Percentiles rank a stretch among this genome's conserved stretches.
Evolutionary conservation across 2,113 vertebrate species (phyloP).

Genomic region (Lophotis ruficrista): DNA sequence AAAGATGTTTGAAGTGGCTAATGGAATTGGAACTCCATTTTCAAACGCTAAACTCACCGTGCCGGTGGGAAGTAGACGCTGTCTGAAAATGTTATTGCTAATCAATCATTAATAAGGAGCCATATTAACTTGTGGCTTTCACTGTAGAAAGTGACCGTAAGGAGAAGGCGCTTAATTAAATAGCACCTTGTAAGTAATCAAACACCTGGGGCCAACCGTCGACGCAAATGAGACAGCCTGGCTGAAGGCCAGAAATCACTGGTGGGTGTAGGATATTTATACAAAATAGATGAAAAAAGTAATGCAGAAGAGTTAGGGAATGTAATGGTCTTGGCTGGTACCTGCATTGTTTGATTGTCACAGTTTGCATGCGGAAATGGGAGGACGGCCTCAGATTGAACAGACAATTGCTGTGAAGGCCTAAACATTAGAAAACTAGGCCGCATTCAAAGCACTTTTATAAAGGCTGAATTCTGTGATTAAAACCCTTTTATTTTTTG

Average conservation of each 20-base stretch:
- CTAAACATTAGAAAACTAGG: background rate
- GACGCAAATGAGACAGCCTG: background rate
- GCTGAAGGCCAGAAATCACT: background rate
- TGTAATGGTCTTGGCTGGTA: background rate
- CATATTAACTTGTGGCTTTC: background rate
- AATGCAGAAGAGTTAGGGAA: background rate
- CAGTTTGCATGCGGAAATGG: background rate
- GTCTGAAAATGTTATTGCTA: background rate
- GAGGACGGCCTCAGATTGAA: background rate
- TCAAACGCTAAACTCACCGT: background rate
- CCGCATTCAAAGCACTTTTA: background rate
- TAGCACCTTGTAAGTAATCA: background rate
- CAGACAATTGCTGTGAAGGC: background rate
- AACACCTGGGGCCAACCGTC: background rate
- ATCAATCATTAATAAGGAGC: background rate
- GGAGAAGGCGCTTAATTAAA: background rate
- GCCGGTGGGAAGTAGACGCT: background rate
- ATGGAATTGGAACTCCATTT: background rate
- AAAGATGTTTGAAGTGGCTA: background rate
- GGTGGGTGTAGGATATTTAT: background rate
- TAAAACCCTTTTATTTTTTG: background rate
- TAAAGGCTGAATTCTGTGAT: background rate
- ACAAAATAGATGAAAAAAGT: background rate
- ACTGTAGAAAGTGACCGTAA: background rate
- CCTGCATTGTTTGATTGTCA: background rate